A percentile compares a stretch with the other conserved stretches of the same genome.
Conservation (phyloP, 2,888 invertebrate genomes). For the Galeruca laticollis region DNA sequence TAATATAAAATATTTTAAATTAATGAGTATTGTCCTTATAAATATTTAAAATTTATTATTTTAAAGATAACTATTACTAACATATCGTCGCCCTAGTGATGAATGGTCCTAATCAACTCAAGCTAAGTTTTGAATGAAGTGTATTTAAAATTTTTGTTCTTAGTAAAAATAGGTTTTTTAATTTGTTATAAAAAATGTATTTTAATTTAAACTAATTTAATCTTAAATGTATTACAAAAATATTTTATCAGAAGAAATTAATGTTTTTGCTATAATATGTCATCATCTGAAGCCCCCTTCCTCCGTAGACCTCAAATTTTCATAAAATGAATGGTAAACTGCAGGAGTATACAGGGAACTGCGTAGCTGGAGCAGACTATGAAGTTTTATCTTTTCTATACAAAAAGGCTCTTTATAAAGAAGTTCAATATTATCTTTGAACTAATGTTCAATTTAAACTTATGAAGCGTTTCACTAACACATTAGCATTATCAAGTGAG, state of each 20-base stretch:
- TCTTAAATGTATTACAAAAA: too few species aligned
- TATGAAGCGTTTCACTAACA: too few species aligned
- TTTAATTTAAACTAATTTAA: too few species aligned
- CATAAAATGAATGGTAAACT: neutral
- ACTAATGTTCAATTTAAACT: too few species aligned
- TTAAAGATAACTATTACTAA: too few species aligned
- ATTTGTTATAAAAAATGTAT: too few species aligned
- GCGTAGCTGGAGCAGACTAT: neutral
- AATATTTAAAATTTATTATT: too few species aligned
- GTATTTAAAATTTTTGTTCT: constrained; percentile 1
- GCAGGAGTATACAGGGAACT: neutral
- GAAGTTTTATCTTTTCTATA: neutral
- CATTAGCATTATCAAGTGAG: too few species aligned
- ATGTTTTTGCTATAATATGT: neutral
- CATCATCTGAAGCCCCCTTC: neutral
- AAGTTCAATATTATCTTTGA: constrained; percentile 12
- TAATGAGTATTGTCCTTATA: too few species aligned
- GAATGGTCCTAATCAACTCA: neutral
- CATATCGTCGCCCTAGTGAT: constrained; percentile 1
- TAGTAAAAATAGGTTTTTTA: neutral
- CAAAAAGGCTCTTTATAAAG: neutral
- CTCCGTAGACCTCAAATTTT: neutral
- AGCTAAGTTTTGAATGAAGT: neutral
- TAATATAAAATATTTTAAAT: too few species aligned
- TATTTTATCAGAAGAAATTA: too few species aligned